These are phyloP conservation scores for Aurelia sp. DNA, from an alignment of 30 jellyfish, hydroid and myxozoan species.

Conservation along the genomic window DNA sequence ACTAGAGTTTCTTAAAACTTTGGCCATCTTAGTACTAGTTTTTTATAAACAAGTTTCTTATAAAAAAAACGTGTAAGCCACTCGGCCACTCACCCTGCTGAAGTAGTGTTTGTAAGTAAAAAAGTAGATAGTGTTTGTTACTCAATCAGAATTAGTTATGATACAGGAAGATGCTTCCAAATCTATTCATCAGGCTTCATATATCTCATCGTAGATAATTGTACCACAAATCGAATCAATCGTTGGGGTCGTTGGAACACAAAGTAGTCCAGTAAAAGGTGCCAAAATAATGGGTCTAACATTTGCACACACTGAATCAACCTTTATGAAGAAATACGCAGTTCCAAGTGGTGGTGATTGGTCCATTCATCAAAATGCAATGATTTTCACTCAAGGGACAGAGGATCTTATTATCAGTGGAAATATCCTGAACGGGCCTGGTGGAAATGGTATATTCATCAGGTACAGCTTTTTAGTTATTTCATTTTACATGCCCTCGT, in stretches of 20 bases:
- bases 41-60: too few species aligned
- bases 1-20: too few species aligned
- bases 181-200: too few species aligned
- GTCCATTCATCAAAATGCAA: conserved; percentile 90
- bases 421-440: conserved; percentile 81
- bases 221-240: conserved; percentile 80
- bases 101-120: too few species aligned
- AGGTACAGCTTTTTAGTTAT: conserved; percentile 36
- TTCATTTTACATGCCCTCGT: too few species aligned
- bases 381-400: conserved; percentile 77
- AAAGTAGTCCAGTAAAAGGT: conserved; percentile 67
- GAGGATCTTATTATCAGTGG: conserved; percentile 65
- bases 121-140: too few species aligned
- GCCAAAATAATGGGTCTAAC: conserved; percentile 65
- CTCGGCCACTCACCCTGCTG: too few species aligned
- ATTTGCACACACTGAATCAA: conserved; percentile 68
- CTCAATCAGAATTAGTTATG: too few species aligned
- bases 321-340: conserved; percentile 76
- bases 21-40: too few species aligned
- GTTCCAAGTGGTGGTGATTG: conserved; percentile 99
- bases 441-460: conserved; percentile 92
- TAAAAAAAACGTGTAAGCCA: too few species aligned
- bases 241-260: conserved; percentile 72
- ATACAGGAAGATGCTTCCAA: too few species aligned
- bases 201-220: conserved; percentile 31